Base-by-base conservation (phyloP, 2,888 invertebrate species). In the Arge pagana region DNA sequence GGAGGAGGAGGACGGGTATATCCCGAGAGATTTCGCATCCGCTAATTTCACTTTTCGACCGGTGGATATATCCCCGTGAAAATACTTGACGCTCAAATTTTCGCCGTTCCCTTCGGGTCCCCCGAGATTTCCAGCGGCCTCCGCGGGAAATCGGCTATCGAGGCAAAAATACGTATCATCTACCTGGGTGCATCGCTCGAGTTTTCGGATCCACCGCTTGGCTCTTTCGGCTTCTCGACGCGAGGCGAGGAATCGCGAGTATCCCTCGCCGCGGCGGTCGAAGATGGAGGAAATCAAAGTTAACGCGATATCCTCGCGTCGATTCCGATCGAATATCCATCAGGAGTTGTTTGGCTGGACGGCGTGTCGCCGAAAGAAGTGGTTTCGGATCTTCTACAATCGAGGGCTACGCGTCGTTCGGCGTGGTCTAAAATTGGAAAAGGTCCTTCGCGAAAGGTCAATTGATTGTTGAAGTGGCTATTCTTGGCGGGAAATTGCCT, bases 401-500 rank as follows among this genome's bases (percentile, higher is more conserved):
- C 4, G 13, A 13, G 31, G n/a, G 31, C 11, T 31, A 5, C 11
- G 31, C 10, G 31, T n/a, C n/a, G n/a, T n/a, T n/a, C n/a, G 28
- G 67, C 62, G 61, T 68, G 64, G 66, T 67, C n/a, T 66, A 65
- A 69, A 70, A 74, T 71, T 74, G 74, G 70, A 74, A 74, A 70
- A 71, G 70, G 68, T 65, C 68, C 65, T 61, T 52, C 48, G 28
- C 63, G 62, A 61, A 54, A 68, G 74, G 74, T 74, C 74, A 72
- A 74, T 73, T 70, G 68, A 67, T 68, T 61, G 67, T 62, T 71
- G 65, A 67, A 72, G 75, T 67, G 72, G 74, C 76, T 71, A 76
- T 76, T 76, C 76, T 76, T 74, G 74, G 62, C 61, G 68, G 64
- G 76, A 76, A 75, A 76, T 76, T 76, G 76, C 74, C 76, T 72